A percentile compares a stretch with the other conserved stretches of the same genome.
These are phyloP conservation scores for Phycodurus eques DNA, from an alignment of 2,113 vertebrate species.

Conservation along the genomic window DNA sequence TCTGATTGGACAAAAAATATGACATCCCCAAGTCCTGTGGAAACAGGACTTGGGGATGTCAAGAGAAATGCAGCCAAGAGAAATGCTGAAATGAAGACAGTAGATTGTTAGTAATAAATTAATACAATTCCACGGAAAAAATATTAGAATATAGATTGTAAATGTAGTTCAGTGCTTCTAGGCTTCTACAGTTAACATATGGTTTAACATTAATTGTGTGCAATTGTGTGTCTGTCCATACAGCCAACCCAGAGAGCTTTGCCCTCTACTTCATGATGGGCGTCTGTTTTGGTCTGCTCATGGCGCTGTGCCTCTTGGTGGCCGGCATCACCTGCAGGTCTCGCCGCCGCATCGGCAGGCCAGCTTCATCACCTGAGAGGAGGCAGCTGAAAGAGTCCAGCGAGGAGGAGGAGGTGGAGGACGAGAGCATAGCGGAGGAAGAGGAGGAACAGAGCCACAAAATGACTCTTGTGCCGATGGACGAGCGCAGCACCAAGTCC, in stretches of 20 bases:
- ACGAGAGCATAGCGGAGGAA: conserved; percentile 42
- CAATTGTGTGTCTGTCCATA: background rate
- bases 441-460: conserved; percentile 58
- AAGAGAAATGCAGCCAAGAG: too few species aligned
- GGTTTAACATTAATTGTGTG: too few species aligned
- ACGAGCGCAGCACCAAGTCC: conserved; percentile 60
- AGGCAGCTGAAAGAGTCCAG: conserved; percentile 72
- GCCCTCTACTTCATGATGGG: conserved; percentile 95
- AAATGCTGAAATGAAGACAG: too few species aligned
- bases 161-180: too few species aligned
- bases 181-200: too few species aligned
- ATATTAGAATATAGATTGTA: too few species aligned
- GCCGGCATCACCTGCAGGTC: conserved; percentile 82
- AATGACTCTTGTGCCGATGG: conserved; percentile 42
- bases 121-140: too few species aligned
- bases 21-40: too few species aligned
- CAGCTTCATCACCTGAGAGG: conserved; percentile 45
- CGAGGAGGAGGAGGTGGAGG: conserved; percentile 64
- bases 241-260: conserved; percentile 90
- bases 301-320: conserved; percentile 89
- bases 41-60: too few species aligned
- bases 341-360: conserved; percentile 29
- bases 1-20: too few species aligned
- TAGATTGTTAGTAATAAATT: too few species aligned
- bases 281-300: conserved; percentile 87